These are phyloP conservation scores for Corvus hawaiiensis DNA, from an alignment of 2,113 vertebrate genomes.

Conservation along the genomic window DNA sequence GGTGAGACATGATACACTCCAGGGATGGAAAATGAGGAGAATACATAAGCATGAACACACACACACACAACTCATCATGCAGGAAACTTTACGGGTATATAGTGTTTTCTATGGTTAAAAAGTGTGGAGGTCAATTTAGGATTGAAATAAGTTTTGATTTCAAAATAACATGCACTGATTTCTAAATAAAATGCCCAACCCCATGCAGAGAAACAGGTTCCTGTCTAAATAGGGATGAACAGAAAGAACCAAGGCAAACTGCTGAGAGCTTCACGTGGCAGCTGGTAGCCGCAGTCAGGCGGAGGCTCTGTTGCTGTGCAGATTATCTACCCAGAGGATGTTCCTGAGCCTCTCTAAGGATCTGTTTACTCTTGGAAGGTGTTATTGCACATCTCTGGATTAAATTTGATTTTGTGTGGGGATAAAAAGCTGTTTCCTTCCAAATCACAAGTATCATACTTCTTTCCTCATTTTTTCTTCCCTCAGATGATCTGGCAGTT, in stretches of 20 bases:
- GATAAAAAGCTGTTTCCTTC: not conserved
- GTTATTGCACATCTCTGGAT: not conserved
- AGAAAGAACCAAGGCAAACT: not conserved
- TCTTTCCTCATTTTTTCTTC: not conserved
- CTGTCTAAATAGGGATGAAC: not conserved
- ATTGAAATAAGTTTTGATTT: not conserved
- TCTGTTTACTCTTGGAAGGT: not conserved
- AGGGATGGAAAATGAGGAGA: not conserved
- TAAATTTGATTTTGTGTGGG: not conserved
- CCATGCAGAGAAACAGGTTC: accelerated
- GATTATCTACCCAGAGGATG: not conserved
- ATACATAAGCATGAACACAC: not conserved
- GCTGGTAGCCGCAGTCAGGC: not conserved
- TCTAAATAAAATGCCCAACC: not conserved
- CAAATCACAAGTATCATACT: not conserved
- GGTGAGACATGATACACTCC: not conserved
- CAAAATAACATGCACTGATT: not conserved
- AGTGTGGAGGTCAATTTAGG: not conserved
- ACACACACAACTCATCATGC: not conserved
- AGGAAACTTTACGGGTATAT: not conserved
- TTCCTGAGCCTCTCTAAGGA: not conserved
- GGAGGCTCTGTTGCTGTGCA: not conserved
- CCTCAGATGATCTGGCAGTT: not conserved
- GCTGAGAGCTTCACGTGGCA: not conserved
- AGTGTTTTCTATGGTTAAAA: not conserved